Evolutionary conservation across 2,888 invertebrate species (phyloP).

Genomic region (Rhingia rostrata): DNA sequence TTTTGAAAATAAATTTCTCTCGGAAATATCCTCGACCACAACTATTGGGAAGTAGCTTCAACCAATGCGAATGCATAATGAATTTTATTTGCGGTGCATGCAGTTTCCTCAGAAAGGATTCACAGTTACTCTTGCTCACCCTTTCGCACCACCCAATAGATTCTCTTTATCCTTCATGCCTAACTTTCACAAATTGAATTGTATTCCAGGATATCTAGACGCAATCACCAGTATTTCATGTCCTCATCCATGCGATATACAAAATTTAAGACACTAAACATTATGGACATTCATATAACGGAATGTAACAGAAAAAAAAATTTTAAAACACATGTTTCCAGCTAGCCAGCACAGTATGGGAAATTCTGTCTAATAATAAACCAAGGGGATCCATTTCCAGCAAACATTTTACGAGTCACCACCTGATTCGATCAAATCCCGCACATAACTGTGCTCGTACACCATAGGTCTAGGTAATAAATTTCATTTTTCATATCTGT

Average conservation of each 20-base stretch:
- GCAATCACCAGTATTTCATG: background rate
- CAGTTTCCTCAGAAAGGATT: constrained; percentile 28
- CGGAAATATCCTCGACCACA: constrained; percentile 31
- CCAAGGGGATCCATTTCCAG: constrained; percentile 17
- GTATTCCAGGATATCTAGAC: background rate
- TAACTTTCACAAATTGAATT: background rate
- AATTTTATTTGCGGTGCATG: constrained; percentile 63
- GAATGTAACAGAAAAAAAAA: constrained; percentile 30
- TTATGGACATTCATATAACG: constrained; percentile 16
- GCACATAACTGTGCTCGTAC: constrained; percentile 58
- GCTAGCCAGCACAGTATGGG: constrained; percentile 6
- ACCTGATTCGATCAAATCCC: constrained; percentile 44
- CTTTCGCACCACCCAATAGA: background rate
- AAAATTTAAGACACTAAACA: constrained; percentile 24
- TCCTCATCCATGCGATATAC: background rate
- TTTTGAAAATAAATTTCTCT: background rate
- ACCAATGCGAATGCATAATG: constrained; percentile 69
- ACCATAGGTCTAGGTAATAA: constrained; percentile 42
- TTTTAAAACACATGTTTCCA: constrained; percentile 21
- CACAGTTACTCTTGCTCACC: background rate
- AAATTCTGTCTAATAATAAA: constrained; percentile 9
- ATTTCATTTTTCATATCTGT: constrained; percentile 70
- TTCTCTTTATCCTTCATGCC: background rate
- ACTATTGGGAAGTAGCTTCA: constrained; percentile 42
- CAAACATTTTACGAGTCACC: constrained; percentile 28